phyloP scores from a whole-genome alignment of 2,797 vertebrate genomes.

The Saxicola maurus region DNA sequence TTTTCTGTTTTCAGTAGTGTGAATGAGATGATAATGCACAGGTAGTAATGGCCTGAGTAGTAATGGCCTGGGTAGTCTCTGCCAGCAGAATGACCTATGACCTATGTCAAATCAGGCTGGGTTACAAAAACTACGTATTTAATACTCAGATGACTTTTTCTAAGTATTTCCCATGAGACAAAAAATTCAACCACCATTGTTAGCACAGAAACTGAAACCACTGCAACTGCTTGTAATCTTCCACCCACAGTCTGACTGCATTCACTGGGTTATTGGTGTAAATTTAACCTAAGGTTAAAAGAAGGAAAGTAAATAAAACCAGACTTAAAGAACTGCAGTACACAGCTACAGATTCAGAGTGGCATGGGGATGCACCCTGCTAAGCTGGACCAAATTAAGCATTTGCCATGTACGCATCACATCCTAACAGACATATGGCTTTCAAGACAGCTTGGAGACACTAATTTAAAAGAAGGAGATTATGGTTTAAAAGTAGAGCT shows the following conservation, averaged over 20 bases:
- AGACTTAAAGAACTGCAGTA: background rate
- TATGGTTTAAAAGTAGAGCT: background rate
- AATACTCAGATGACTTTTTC: background rate
- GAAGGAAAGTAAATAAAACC: background rate
- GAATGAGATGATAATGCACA: background rate
- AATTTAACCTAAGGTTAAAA: background rate
- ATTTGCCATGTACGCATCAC: accelerated
- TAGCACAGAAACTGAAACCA: background rate
- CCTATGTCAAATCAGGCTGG: background rate
- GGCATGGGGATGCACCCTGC: background rate
- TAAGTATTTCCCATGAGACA: background rate
- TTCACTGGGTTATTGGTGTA: background rate
- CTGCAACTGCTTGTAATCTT: background rate
- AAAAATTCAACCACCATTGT: background rate
- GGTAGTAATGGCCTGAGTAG: background rate
- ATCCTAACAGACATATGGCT: accelerated
- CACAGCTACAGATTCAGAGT: background rate
- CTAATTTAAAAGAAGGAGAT: background rate
- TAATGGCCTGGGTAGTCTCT: background rate
- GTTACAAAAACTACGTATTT: background rate
- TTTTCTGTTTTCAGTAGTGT: background rate
- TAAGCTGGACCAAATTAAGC: background rate
- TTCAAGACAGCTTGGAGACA: background rate
- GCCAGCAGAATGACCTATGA: background rate
- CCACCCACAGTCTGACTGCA: background rate